These are phyloP conservation scores for Coptodon bakossiorum DNA, from an alignment of 2,113 vertebrate genomes.

Conservation along the genomic window DNA sequence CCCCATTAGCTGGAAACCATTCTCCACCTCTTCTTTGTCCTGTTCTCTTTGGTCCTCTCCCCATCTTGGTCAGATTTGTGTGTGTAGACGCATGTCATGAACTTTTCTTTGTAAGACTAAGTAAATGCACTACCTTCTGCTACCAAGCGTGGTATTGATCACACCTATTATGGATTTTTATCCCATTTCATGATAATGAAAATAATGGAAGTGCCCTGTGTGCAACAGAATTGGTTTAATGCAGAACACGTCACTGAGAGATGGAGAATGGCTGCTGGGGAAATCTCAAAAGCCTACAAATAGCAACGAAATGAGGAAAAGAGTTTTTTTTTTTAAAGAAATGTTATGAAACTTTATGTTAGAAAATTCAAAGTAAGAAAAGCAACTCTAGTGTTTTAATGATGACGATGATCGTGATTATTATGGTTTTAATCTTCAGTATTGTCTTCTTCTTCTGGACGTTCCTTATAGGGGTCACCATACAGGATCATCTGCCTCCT, in stretches of 20 bases:
- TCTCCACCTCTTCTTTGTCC: slow-evolving; percentile 14
- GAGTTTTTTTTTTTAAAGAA: not conserved
- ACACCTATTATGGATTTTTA: slow-evolving; percentile 7
- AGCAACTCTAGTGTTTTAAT: not conserved
- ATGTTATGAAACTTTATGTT: not conserved
- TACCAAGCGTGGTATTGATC: not conserved
- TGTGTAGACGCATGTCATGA: not conserved
- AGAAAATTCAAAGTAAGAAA: not conserved
- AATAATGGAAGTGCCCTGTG: not conserved
- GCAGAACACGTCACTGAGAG: not conserved
- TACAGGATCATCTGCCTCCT: not conserved
- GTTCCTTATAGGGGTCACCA: not conserved
- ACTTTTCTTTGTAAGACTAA: slow-evolving; percentile 29
- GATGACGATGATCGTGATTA: not conserved
- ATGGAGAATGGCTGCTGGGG: not conserved
- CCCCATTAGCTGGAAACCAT: slow-evolving; percentile 53
- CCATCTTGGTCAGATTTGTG: slow-evolving; percentile 14
- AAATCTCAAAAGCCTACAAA: not conserved
- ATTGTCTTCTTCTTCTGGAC: not conserved
- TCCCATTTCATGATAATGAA: slow-evolving; percentile 10
- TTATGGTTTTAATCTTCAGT: not conserved
- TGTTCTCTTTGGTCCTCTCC: not conserved
- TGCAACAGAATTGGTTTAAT: not conserved
- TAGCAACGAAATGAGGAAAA: not conserved
- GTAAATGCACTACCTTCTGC: slow-evolving; percentile 18